A percentile compares a stretch with the other conserved stretches of the same genome.
Conservation (phyloP, 2,797 vertebrate species). For the Centroberyx gerrardi region DNA sequence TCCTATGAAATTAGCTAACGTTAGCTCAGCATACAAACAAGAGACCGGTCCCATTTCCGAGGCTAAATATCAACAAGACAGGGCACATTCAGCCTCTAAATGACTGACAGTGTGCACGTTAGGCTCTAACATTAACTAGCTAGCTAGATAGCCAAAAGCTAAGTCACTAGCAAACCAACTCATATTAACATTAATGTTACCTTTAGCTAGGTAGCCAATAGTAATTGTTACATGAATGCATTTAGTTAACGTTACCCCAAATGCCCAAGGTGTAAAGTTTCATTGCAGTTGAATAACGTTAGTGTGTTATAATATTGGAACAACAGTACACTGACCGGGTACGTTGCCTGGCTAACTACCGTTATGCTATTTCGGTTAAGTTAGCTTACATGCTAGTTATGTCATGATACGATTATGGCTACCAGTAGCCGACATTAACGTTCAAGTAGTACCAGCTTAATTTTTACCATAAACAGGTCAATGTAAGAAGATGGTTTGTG, state of each 20-base stretch:
- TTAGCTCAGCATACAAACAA: background rate
- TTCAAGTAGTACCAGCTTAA: background rate
- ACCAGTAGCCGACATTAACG: slow-evolving; percentile 25
- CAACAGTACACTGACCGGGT: slow-evolving; percentile 33
- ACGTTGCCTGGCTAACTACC: slow-evolving; percentile 47
- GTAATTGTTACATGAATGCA: background rate
- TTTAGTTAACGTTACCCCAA: background rate
- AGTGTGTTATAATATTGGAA: slow-evolving; percentile 20
- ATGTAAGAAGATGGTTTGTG: background rate
- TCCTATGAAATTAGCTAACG: background rate
- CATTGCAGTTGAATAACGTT: background rate
- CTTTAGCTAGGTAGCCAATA: background rate
- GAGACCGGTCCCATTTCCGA: background rate
- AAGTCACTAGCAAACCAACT: slow-evolving; percentile 6
- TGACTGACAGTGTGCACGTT: slow-evolving; percentile 31
- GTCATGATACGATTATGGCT: slow-evolving; percentile 29
- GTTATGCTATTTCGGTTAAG: slow-evolving; percentile 53
- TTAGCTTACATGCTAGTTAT: slow-evolving; percentile 49
- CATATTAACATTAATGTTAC: background rate
- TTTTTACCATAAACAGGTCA: background rate
- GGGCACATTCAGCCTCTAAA: background rate
- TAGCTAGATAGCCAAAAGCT: slow-evolving; percentile 20
- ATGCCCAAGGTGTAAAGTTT: background rate
- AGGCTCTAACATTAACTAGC: slow-evolving; percentile 33
- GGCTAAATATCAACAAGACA: background rate